Evolutionary conservation across 2,888 invertebrate genomes (phyloP), one percentile per base, ranked within the genome.

Genomic region (Parascotia fuliginaria): DNA sequence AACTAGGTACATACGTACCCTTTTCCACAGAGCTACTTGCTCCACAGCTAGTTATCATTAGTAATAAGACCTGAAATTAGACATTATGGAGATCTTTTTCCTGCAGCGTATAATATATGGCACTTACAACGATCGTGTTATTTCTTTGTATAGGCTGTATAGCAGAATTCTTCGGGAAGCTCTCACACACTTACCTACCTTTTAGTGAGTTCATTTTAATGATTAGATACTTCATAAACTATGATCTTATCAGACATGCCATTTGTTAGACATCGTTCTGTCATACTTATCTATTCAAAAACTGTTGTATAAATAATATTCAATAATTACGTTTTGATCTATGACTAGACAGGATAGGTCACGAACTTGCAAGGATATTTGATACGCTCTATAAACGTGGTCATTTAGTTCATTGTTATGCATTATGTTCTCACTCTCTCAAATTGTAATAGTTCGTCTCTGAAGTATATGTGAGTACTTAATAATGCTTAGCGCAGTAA

Each of bases 341-440:
- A 32, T 29, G 33, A 13, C 46, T 50, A 50, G 53, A 53, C 28
- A 37, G 16, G 42, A 14, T 43, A 12, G 51, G 65, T 60, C 65
- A 65, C 65, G 65, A 67, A 45, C 34, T 24, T n/a, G 12, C 50
- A 47, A 60, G 48, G 9, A 4, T 53, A 53, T 41, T 33, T 45
- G 42, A 57, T 47, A 55, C 16, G 11, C 3, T 40, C 53, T 57
- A 46, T 44, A 6, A 33, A 33, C 37, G 16, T 44, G 49, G 33
- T 34, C 38, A 54, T 38, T 50, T 29, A 29, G 40, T n/a, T n/a
- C n/a, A n/a, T 31, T 33, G 7, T 7, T 28, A 19, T 22, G 37
- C 22, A 22, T n/a, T n/a, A n/a, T n/a, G n/a, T n/a, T n/a, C n/a
- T n/a, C n/a, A n/a, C n/a, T n/a, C n/a, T n/a, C n/a, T n/a, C n/a